Evolutionary conservation across 2,797 vertebrate species (phyloP), one percentile per base, ranked within the genome.

Genomic region (Hoplostethus atlanticus): DNA sequence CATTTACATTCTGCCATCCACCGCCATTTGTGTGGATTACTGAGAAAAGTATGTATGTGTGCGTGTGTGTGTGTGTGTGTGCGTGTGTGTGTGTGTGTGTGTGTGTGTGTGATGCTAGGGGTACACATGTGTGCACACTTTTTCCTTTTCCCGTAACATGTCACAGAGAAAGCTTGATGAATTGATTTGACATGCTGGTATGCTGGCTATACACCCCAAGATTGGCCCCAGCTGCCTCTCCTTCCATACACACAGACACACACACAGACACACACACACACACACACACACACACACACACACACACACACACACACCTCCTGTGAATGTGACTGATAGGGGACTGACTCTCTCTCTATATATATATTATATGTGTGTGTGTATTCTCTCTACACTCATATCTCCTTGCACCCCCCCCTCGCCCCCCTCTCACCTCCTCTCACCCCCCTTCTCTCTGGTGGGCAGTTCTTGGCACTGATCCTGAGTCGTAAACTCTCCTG

Each of bases 1-100:
- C 97, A 99, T 99, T 99, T 99, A 97, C 97, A 99, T 98, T 98
- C 97, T 97, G 96, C 96, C 97, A 96, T 96, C 96, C 96, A 96
- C 95, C 96, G 96, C 97, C 96, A 91, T 92, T 92, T 92, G 88
- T 91, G 90, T 89, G 88, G 91, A 90, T 90, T 92, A 91, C 88
- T 64, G 85, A 85, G 90, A 86, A 91, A 89, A 66, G 75, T 64
- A 82, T 77, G 82, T 77, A 80, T 71, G 81, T 42, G 50, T 53
- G 62, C 42, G 34, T 36, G 30, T 63, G 46, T 63, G 60, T 50
- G 48, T 52, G 17, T 21, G 34, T 47, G 64, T 46, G 73, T 58
- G 69, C 52, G 71, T 68, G 68, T 68, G 78, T 71, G 78, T 57
- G 4, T 73, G 69, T 65, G 64, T 13, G 48, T 21, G 21, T 21